Evolutionary conservation across 2,797 vertebrate species (phyloP).

Genomic region (Sebastes flavidus): DNA sequence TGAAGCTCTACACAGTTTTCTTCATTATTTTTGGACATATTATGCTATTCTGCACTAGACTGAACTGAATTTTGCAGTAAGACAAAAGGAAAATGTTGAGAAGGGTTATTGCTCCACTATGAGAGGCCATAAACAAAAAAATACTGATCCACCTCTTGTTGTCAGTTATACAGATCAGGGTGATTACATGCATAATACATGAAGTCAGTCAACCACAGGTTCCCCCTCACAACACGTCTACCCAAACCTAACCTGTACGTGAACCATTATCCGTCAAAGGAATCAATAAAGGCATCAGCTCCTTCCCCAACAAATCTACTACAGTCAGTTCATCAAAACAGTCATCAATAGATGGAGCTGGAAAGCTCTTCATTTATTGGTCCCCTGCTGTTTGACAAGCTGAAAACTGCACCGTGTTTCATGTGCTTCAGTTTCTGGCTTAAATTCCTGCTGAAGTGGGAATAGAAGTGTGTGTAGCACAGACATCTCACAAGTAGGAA

Average conservation of each 20-base stretch:
- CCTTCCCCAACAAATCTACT: slow-evolving; percentile 43
- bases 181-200: slow-evolving; percentile 63
- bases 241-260: slow-evolving; percentile 31
- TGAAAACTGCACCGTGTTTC: slow-evolving; percentile 18
- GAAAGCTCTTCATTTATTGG: slow-evolving; percentile 38
- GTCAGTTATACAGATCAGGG: slow-evolving; percentile 37
- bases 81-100: background rate
- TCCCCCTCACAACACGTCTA: slow-evolving; percentile 5
- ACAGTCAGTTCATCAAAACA: slow-evolving; percentile 50
- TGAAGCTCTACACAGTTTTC: background rate
- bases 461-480: slow-evolving; percentile 17
- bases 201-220: slow-evolving; percentile 49
- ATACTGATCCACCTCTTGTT: slow-evolving; percentile 29
- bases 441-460: slow-evolving; percentile 15
- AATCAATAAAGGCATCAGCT: slow-evolving; percentile 37
- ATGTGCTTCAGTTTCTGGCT: slow-evolving; percentile 2
- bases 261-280: background rate
- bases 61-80: slow-evolving; percentile 8
- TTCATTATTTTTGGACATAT: background rate
- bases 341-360: slow-evolving; percentile 40
- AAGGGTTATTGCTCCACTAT: background rate
- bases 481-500: slow-evolving; percentile 50
- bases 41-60: background rate
- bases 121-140: slow-evolving; percentile 19
- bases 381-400: slow-evolving; percentile 21